Evolutionary conservation across 2,797 vertebrate genomes (phyloP), one percentile per base, ranked within the genome.

Genomic region (Spinibarbus caldwelli): DNA sequence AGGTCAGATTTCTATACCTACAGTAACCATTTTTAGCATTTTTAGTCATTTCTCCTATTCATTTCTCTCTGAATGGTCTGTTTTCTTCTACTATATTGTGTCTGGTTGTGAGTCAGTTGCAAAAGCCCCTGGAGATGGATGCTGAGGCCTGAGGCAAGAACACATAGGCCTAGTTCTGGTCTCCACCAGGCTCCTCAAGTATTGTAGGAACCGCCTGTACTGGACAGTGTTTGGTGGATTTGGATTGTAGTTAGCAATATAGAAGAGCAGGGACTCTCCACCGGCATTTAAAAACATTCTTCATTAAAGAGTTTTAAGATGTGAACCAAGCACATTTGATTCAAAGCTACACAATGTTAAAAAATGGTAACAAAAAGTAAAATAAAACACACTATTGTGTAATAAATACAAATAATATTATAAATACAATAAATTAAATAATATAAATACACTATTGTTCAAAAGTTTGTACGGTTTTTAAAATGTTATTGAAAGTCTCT

Each of bases 221-320:
- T 82, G 84, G 80, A 76, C 73, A 86, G 59, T 67, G 31, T 85
- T 88, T 89, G 54, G 34, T 49, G 80, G 86, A 54, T 54, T 21
- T 8, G 52, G 8, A 54, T 8, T 23, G 52, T 54, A 54, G 21
- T 21, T 54, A 23, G 52, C 19, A 23, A 52, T 8, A 23, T 54
- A 23, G 21, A 23, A 54, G 19, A 52, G 49, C 52, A 54, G 52
- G 21, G 52, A 9, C 17, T 12, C 38, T 71, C 12, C 23, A 26
- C 38, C 43, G 21, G 49, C 49, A 21, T 52, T 52, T 52, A 52
- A 52, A 52, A 52, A 21, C 49, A 23, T 71, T 43, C 38, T 71
- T 43, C 23, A 71, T 71, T 8, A n/a, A 41, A 68, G 21, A 70
- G 5, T n/a, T n/a, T 6, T 41, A 15, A n/a, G 34, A 21, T 10